Percentiles rank a stretch among this genome's conserved stretches.
Evolutionary conservation across 2,113 vertebrate genomes (phyloP).

Genomic region (Vulpes lagopus): DNA sequence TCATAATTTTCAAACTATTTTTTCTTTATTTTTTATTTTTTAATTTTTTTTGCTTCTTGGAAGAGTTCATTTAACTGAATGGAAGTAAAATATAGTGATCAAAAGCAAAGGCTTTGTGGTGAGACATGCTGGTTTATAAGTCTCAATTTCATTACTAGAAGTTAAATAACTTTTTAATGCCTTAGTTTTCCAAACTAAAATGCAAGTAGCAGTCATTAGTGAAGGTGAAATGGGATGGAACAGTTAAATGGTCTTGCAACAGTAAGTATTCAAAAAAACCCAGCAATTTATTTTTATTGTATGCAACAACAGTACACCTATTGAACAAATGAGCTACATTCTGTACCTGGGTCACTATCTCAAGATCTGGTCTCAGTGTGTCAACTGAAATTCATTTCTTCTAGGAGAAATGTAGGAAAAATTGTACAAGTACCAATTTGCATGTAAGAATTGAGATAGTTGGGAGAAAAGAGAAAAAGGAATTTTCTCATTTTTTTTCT

Average conservation of each 20-base stretch:
- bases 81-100: constrained; percentile 47
- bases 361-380: constrained; percentile 36
- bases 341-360: background rate
- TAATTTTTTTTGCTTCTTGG: constrained; percentile 17
- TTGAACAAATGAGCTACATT: constrained; percentile 39
- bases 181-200: constrained; percentile 42
- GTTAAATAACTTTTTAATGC: background rate
- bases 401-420: background rate
- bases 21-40: background rate
- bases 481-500: background rate
- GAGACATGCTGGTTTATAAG: constrained; percentile 44
- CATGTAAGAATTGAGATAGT: background rate
- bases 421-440: background rate
- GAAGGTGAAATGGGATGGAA: background rate
- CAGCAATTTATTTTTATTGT: background rate
- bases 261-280: constrained; percentile 19
- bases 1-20: constrained; percentile 11
- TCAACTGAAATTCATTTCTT: constrained; percentile 46
- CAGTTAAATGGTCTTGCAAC: background rate
- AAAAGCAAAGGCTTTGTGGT: constrained; percentile 14
- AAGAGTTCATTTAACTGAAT: background rate
- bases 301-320: background rate
- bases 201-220: background rate
- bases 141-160: constrained; percentile 6
- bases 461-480: background rate